Percentiles rank a stretch among this genome's conserved stretches.
phyloP scores from a whole-genome alignment of 2,888 invertebrate genomes.

The Aquatica leii region DNA sequence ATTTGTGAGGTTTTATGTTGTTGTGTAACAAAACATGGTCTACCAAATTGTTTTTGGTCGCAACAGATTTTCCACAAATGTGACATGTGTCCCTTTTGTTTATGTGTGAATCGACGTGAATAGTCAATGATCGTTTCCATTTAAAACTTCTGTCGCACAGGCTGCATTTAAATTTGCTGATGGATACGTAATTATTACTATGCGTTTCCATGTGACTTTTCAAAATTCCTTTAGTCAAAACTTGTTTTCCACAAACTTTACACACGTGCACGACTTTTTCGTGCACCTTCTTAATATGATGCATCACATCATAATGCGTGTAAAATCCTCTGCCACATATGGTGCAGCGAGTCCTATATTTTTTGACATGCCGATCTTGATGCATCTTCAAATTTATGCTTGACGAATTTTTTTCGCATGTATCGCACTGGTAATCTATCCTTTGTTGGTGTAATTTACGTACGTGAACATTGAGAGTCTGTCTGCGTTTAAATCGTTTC shows the following conservation, averaged over 20 bases:
- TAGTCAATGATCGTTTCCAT: slow-evolving; percentile 43
- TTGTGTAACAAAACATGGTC: slow-evolving; percentile 54
- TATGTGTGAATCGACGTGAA: slow-evolving; percentile 49
- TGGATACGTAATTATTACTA: no score
- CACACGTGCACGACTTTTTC: neutral
- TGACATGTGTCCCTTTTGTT: slow-evolving; percentile 51
- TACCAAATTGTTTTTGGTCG: slow-evolving; percentile 50
- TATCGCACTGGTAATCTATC: slow-evolving; percentile 18
- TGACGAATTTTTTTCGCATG: slow-evolving; percentile 22
- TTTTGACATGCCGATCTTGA: slow-evolving; percentile 54
- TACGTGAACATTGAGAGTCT: slow-evolving; percentile 52
- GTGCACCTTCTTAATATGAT: no score
- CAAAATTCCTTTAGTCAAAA: no score
- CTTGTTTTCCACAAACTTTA: neutral
- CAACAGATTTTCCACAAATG: slow-evolving; percentile 52
- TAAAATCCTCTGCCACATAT: slow-evolving; percentile 53
- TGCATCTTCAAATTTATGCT: slow-evolving; percentile 40
- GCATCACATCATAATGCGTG: no score
- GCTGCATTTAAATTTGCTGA: slow-evolving; percentile 16
- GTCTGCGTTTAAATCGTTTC: neutral
- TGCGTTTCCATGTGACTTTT: no score
- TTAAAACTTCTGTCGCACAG: slow-evolving; percentile 30
- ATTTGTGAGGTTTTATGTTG: slow-evolving; percentile 62
- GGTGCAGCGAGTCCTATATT: slow-evolving; percentile 62
- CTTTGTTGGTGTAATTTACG: slow-evolving; percentile 17